Base-by-base conservation (phyloP, 2,797 vertebrate species). In the Rachycentron canadum region DNA sequence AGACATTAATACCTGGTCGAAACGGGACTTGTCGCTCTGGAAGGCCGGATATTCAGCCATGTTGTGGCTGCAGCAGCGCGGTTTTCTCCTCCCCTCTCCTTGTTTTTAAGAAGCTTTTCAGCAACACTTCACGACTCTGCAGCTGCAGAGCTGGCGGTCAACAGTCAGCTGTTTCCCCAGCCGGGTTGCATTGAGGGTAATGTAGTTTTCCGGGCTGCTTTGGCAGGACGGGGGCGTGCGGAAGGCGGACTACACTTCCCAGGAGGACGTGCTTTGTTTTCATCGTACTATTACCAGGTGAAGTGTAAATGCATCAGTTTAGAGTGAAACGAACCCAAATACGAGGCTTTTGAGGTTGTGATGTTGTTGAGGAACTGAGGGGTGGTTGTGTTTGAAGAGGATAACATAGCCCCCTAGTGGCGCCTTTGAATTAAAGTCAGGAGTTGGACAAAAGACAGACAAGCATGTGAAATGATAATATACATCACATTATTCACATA, bases 21-120 rank as follows among this genome's bases (percentile, higher is more conserved):
- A 97, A 81, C 96, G 96, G 3, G 96, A 88, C 82, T 94, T 94
- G n/a, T 96, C 96, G 69, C 94, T 91, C 88, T 93, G 93, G 86
- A 98, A 98, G 28, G 86, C 78, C 7, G 95, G 94, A 21, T 90
- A 91, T 50, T 94, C 88, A 81, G 92, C 90, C 94, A 96, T 95
- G 40, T 4, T 85, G 58, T n/a, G n/a, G n/a, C 53, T 14, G 41
- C 16, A 17, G 25, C 49, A 13, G n/a, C n/a, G n/a, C n/a, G n/a
- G 16, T 5, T 0, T 8, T 49, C 7, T 60, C 12, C 57, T 47
- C 38, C n/a, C n/a, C 7, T 61, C 0, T 1, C 0, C 32, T 7
- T 4, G 38, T 36, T 3, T 32, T 28, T 11, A 28, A 5, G n/a
- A 52, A 5, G 13, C 23, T 32, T 26, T 14, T 40, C 17, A 6